Evolutionary conservation across 1,140 invertebrate species (phyloP).

Genomic region (Geopemphigus sp.): DNA sequence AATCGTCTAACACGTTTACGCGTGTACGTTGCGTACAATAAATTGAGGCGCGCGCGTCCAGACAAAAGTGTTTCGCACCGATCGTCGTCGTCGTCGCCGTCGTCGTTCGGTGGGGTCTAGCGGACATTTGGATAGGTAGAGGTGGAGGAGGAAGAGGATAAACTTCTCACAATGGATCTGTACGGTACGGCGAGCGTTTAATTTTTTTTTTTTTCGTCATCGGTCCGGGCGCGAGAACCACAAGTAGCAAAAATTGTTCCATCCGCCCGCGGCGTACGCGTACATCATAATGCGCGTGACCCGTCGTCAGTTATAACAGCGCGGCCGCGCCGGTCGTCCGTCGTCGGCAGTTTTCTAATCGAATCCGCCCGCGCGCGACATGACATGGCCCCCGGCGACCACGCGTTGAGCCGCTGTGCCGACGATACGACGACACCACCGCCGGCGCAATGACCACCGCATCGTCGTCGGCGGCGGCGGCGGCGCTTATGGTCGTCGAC

Average conservation of each 20-base stretch:
- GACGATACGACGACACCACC: background rate
- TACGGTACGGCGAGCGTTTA: too few relatives aligned
- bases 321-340: constrained; percentile 12
- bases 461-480: constrained; percentile 52
- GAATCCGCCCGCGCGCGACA: background rate
- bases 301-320: constrained; percentile 12
- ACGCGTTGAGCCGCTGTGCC: background rate
- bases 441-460: too few relatives aligned
- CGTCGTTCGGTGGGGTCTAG: too few relatives aligned
- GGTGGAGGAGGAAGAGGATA: too few relatives aligned
- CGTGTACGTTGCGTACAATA: too few relatives aligned
- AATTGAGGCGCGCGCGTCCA: background rate
- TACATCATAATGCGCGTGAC: too few relatives aligned
- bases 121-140: too few relatives aligned
- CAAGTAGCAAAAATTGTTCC: constrained; percentile 38
- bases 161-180: too few relatives aligned
- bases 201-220: background rate
- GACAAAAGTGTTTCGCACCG: constrained; percentile 12
- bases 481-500: constrained; percentile 63
- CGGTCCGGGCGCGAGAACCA: background rate
- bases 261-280: constrained; percentile 27
- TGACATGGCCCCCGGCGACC: too few relatives aligned
- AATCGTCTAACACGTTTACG: too few relatives aligned
- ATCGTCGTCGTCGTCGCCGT: too few relatives aligned
- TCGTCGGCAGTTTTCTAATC: too few relatives aligned